These are phyloP conservation scores for Elmis aenea DNA, from an alignment of 2,888 invertebrate species.

Conservation along the genomic window DNA sequence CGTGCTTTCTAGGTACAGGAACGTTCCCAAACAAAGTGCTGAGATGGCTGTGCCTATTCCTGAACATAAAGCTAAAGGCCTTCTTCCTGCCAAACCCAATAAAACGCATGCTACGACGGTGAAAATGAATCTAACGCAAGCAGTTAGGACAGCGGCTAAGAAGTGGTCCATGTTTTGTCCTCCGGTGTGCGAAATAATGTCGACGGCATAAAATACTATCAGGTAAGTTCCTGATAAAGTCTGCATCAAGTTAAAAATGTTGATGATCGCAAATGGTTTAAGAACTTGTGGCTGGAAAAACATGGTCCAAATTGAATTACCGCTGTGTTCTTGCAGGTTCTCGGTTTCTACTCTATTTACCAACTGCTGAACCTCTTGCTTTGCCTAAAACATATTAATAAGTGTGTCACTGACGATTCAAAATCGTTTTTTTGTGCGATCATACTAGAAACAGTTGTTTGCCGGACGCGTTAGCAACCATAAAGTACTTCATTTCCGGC, in stretches of 20 bases:
- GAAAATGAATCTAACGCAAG: conserved; percentile 60
- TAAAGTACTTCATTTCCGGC: no score
- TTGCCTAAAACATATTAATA: conserved; percentile 46
- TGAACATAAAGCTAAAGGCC: conserved; percentile 61
- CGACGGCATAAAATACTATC: conserved; percentile 74
- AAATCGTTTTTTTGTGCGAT: no score
- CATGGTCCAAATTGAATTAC: conserved; percentile 41
- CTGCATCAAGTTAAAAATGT: conserved; percentile 67
- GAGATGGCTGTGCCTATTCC: conserved; percentile 63
- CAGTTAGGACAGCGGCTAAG: conserved; percentile 64
- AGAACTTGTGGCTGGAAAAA: conserved; percentile 59
- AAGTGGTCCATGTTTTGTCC: conserved; percentile 48
- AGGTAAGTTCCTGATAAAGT: conserved; percentile 72
- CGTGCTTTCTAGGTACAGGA: conserved; percentile 44
- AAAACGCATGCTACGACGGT: conserved; percentile 63
- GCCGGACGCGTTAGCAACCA: no score
- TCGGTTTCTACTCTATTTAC: conserved; percentile 58
- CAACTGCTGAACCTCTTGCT: conserved; percentile 59
- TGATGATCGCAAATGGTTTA: conserved; percentile 69
- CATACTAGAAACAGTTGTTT: no score
- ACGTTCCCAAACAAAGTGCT: conserved; percentile 56
- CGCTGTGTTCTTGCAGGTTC: conserved; percentile 30
- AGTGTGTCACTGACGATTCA: background rate
- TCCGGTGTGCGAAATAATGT: conserved; percentile 58
- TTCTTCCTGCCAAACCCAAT: conserved; percentile 59